Evolutionary conservation across 2,888 invertebrate genomes (phyloP).

Genomic region (Sepiola atlantica): DNA sequence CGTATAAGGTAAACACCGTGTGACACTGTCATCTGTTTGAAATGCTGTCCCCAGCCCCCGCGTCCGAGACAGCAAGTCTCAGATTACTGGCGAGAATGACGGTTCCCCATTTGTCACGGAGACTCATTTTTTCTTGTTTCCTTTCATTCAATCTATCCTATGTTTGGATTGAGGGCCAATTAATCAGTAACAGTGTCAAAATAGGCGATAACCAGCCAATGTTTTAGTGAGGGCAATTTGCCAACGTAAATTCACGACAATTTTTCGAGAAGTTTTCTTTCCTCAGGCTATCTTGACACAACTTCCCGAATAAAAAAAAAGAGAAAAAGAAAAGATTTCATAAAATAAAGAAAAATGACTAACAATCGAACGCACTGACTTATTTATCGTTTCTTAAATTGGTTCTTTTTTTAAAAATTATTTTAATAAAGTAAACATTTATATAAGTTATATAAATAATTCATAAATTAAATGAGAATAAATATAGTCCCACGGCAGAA

Average conservation of each 20-base stretch:
- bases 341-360: not conserved
- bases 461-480: too few species aligned
- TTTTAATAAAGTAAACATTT: too few species aligned
- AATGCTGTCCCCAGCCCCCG: not conserved
- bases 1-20: not conserved
- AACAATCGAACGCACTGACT: too few species aligned
- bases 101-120: not conserved
- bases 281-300: not conserved
- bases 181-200: slow-evolving; percentile 1
- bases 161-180: slow-evolving; percentile 20
- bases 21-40: slow-evolving; percentile 13
- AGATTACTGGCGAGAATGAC: not conserved
- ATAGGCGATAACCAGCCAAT: not conserved
- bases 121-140: not conserved
- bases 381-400: too few species aligned
- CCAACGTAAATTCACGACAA: not conserved
- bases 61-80: not conserved
- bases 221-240: not conserved
- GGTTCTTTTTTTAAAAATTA: too few species aligned
- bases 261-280: not conserved
- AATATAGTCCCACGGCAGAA: too few species aligned
- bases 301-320: not conserved
- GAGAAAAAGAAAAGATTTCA: not conserved
- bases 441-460: too few species aligned
- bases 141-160: not conserved